A percentile compares a stretch with the other conserved stretches of the same genome.
These are phyloP conservation scores for Abrostola tripartita DNA, from an alignment of 2,888 invertebrate genomes.

Conservation along the genomic window DNA sequence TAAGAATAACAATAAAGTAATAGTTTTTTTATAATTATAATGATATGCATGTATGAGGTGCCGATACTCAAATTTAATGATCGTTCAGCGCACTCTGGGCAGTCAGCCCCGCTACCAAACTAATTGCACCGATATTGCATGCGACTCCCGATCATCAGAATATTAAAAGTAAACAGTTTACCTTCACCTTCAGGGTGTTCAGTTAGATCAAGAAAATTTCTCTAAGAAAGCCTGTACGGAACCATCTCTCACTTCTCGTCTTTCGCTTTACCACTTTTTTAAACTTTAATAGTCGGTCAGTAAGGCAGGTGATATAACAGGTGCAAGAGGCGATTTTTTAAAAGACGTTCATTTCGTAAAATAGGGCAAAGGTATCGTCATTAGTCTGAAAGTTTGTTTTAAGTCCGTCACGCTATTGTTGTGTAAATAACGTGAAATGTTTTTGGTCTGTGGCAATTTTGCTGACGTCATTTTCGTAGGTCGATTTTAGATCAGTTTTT, in stretches of 20 bases:
- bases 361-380: constrained; percentile 73
- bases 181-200: too few relatives aligned
- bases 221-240: not conserved
- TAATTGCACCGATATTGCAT: too few relatives aligned
- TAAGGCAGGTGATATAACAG: constrained; percentile 81
- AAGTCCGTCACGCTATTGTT: constrained; percentile 81
- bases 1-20: too few relatives aligned
- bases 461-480: constrained; percentile 83
- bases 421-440: constrained; percentile 72
- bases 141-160: too few relatives aligned
- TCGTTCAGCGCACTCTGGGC: too few relatives aligned
- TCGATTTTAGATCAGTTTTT: constrained; percentile 79
- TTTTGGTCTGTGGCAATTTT: constrained; percentile 69
- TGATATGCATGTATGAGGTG: too few relatives aligned
- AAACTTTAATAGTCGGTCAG: constrained; percentile 73
- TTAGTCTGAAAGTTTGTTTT: constrained; percentile 82
- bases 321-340: constrained; percentile 72
- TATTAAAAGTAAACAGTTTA: too few relatives aligned
- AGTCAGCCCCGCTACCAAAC: too few relatives aligned
- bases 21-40: too few relatives aligned
- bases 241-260: not conserved
- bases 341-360: constrained; percentile 62
- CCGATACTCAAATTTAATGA: too few relatives aligned
- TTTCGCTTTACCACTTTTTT: constrained; percentile 55
- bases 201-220: too few relatives aligned